Conservation (phyloP, 2,113 vertebrate species). For the Cynocephalus volans region DNA sequence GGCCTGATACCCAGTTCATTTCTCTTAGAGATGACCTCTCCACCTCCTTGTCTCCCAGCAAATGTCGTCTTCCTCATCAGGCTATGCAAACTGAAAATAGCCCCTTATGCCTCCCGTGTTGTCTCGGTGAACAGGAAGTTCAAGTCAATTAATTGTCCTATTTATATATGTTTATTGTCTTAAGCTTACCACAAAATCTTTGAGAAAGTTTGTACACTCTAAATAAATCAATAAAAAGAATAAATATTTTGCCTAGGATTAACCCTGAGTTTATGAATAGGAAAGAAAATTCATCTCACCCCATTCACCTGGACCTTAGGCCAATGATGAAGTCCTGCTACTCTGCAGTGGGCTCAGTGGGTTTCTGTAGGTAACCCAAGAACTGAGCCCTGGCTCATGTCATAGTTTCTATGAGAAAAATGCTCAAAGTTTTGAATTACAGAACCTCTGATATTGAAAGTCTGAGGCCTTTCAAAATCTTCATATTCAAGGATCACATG, state of each 20-base stretch:
- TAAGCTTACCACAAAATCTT: background rate
- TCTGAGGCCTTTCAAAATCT: background rate
- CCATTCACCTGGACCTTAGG: background rate
- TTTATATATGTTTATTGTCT: background rate
- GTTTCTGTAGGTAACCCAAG: background rate
- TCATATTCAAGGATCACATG: background rate
- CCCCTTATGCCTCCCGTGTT: background rate
- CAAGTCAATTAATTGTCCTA: background rate
- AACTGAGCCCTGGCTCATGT: background rate
- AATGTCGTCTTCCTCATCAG: background rate
- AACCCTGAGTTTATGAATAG: background rate
- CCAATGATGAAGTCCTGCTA: accelerated
- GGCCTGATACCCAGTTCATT: background rate
- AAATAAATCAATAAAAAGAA: background rate
- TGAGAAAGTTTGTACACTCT: background rate
- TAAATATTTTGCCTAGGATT: background rate
- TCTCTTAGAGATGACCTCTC: background rate
- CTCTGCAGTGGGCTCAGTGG: background rate
- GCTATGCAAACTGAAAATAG: background rate
- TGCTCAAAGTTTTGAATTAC: background rate
- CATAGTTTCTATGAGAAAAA: background rate
- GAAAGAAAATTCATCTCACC: background rate
- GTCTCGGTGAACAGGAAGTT: background rate
- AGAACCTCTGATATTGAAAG: background rate
- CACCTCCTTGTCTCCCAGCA: background rate